phyloP scores from a whole-genome alignment of 1,140 invertebrate species.

The Drosophila bocqueti region DNA sequence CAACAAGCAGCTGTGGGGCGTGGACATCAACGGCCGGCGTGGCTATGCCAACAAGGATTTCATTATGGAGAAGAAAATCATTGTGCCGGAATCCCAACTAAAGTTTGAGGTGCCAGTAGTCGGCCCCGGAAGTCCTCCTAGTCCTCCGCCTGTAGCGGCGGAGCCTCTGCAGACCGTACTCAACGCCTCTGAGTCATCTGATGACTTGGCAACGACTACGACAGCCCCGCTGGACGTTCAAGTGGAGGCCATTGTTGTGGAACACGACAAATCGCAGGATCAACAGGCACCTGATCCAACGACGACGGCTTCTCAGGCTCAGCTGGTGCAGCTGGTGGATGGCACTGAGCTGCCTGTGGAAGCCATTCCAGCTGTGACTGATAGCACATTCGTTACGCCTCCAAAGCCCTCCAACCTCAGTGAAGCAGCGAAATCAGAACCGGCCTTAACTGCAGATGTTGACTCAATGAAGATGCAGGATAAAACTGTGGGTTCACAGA shows the following conservation, averaged over 20 bases:
- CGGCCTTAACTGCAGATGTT: conserved; percentile 4
- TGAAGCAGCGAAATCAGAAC: not conserved
- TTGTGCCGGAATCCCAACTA: conserved; percentile 47
- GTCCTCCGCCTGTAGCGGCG: not conserved
- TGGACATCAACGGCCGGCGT: conserved; percentile 88
- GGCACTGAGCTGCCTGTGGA: conserved; percentile 69
- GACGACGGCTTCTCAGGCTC: conserved; percentile 47
- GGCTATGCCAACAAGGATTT: conserved; percentile 89
- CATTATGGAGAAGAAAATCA: conserved; percentile 65
- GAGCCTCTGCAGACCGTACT: conserved; percentile 31
- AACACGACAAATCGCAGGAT: conserved; percentile 37
- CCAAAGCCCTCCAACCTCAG: not conserved
- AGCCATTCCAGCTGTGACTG: conserved; percentile 30
- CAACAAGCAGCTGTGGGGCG: conserved; percentile 89
- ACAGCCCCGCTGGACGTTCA: conserved; percentile 63
- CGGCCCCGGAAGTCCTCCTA: conserved; percentile 26
- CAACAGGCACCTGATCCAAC: conserved; percentile 38
- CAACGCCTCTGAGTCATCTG: conserved; percentile 61
- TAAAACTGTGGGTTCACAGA: too few species aligned
- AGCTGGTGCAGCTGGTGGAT: conserved; percentile 61
- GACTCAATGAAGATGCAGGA: not conserved
- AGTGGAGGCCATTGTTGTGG: conserved; percentile 53
- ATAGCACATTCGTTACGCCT: not conserved
- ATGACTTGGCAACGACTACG: conserved; percentile 53
- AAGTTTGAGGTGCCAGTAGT: conserved; percentile 59